These are phyloP conservation scores for Drosophila paulistorum DNA, from an alignment of 1,140 invertebrate species.

Conservation along the genomic window DNA sequence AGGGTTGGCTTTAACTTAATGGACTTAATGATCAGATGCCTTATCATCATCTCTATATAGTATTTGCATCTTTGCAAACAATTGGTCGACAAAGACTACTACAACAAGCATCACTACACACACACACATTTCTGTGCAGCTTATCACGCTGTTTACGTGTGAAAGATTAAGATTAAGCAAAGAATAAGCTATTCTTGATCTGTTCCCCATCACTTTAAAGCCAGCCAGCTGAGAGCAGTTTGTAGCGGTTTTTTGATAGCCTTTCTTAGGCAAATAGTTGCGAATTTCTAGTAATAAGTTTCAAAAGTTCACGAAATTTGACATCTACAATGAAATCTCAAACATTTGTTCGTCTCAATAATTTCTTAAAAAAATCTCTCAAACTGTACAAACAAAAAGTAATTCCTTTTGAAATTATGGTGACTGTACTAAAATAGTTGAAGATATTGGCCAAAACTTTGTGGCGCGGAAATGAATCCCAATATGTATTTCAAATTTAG, in stretches of 20 bases:
- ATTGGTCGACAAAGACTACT: neutral
- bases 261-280: constrained; percentile 1
- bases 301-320: too few relatives aligned
- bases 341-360: too few relatives aligned
- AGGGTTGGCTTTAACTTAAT: constrained; percentile 8
- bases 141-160: constrained; percentile 64
- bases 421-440: too few relatives aligned
- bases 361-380: too few relatives aligned
- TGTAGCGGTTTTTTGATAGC: constrained; percentile 1
- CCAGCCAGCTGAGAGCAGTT: constrained; percentile 22
- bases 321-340: too few relatives aligned
- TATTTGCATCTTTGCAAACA: constrained; percentile 21
- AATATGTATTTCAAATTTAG: too few relatives aligned
- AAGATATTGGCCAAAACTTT: too few relatives aligned
- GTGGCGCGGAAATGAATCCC: too few relatives aligned
- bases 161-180: constrained; percentile 25
- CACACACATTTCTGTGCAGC: constrained; percentile 22
- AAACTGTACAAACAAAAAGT: too few relatives aligned
- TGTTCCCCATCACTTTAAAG: neutral
- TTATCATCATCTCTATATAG: constrained; percentile 31
- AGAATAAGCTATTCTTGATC: constrained; percentile 9
- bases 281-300: neutral
- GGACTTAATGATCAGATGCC: constrained; percentile 15
- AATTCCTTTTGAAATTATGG: too few relatives aligned
- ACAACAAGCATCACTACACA: neutral